Base-by-base conservation (phyloP, 2,113 vertebrate species). In the Mobula hypostoma region DNA sequence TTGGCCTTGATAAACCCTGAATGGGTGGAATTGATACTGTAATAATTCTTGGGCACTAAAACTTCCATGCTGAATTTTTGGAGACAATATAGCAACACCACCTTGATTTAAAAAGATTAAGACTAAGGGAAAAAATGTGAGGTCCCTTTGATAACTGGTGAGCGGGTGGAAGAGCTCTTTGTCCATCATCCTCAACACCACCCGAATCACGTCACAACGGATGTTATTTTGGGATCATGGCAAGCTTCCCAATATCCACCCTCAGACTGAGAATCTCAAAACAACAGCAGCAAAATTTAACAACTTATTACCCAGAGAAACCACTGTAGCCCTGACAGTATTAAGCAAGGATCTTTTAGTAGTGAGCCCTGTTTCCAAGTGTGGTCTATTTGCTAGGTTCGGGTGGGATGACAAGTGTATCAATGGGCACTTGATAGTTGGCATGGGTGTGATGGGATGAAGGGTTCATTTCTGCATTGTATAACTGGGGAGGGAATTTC, bases 161-260 rank as follows among this genome's bases (percentile, higher is more conserved):
- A 85, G 40, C 0, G 80, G 40, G 24, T 63, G 83, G 24, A 56
- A 9, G 56, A n/a, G 58, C 24, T 90, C 61, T 19, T 88, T n/a
- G 85, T 68, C 85, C 29, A 61, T 32, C 29, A 14, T 17, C 58
- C n/a, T n/a, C 1, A 15, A 32, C 61, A 66, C 85, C 85, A 32
- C 61, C 61, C 61, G n/a, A 68, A 68, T 90, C 85, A 74, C 72
- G 72, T 90, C 61, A 2, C 15, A 66, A 27, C 58, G 85, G 85
- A 88, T 88, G 61, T 88, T 88, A 88, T 88, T 88, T 66, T 29
- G 63, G 85, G 12, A 88, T 88, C 5, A 7, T 88, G 85, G 85
- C 58, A 90, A 90, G n/a, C 61, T 90, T 90, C 61, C 85, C 61
- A 90, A 90, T 7, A 68, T 66, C 14, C 61, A 68, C 85, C 85